A percentile compares a stretch with the other conserved stretches of the same genome.
phyloP scores from a whole-genome alignment of 2,113 vertebrate species.

The Zosterops lateralis region DNA sequence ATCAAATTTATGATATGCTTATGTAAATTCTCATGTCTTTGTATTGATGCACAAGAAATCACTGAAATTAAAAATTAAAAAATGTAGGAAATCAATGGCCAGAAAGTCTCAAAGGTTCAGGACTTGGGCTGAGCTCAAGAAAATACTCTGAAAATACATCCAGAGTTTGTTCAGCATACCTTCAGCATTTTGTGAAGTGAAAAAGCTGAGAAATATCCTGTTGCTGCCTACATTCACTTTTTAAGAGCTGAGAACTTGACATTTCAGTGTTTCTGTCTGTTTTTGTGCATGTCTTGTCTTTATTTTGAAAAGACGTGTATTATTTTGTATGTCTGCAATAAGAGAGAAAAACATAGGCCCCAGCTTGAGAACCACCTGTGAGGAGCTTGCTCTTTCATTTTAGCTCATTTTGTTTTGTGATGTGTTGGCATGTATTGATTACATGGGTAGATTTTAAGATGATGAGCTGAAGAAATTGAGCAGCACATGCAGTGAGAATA shows the following conservation, averaged over 20 bases:
- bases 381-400: constrained; percentile 16
- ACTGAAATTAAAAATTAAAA: neutral
- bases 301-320: neutral
- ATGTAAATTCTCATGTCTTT: neutral
- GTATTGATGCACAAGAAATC: neutral
- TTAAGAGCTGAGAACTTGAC: neutral
- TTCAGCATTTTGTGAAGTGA: neutral
- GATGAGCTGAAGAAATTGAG: constrained; percentile 2
- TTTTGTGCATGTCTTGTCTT: neutral
- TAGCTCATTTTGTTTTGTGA: neutral
- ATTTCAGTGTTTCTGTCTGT: neutral
- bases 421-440: constrained; percentile 22
- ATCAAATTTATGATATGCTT: neutral
- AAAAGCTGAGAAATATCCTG: neutral
- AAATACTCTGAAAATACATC: neutral
- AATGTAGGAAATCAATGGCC: fast-evolving
- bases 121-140: neutral
- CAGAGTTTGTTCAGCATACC: neutral
- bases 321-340: neutral
- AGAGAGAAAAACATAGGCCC: neutral
- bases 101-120: neutral
- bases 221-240: neutral
- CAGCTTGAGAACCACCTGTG: constrained; percentile 37
- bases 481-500: neutral
- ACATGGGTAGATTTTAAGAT: neutral